A percentile compares a stretch with the other conserved stretches of the same genome.
Evolutionary conservation across 2,888 invertebrate species (phyloP).

Genomic region (Lithosia quadra): DNA sequence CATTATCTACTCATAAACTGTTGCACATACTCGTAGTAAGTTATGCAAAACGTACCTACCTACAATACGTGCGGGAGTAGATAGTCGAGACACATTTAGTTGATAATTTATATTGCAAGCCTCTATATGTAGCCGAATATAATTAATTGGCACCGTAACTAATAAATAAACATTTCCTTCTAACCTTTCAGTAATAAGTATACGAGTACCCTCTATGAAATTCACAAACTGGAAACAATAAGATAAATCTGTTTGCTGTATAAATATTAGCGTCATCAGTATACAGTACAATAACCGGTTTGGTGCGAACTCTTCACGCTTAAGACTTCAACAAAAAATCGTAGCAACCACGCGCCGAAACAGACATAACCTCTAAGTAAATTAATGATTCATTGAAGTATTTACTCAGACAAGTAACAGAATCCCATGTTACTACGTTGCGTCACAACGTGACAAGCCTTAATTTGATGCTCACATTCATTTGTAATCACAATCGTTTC

Average conservation of each 20-base stretch:
- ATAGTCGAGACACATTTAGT: no score
- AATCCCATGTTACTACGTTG: conserved; percentile 13
- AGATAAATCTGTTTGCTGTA: background rate
- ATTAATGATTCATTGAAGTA: conserved; percentile 13
- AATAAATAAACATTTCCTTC: background rate
- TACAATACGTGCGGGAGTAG: no score
- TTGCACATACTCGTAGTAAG: no score
- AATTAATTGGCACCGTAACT: background rate
- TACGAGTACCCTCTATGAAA: background rate
- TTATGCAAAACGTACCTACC: no score
- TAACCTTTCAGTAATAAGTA: background rate
- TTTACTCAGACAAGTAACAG: conserved; percentile 16
- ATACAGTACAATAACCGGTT: conserved; percentile 5
- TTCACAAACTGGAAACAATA: background rate
- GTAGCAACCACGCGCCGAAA: background rate
- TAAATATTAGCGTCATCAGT: background rate
- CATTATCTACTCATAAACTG: no score
- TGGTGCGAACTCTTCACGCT: background rate
- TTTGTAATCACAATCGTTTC: conserved; percentile 42
- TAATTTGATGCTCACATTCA: conserved; percentile 23
- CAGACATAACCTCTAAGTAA: background rate
- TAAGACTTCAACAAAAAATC: background rate
- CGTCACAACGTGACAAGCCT: conserved; percentile 22
- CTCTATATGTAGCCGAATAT: background rate
- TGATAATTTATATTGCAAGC: background rate